Conservation (phyloP, 2,888 invertebrate genomes). For the Catonia carolina region DNA sequence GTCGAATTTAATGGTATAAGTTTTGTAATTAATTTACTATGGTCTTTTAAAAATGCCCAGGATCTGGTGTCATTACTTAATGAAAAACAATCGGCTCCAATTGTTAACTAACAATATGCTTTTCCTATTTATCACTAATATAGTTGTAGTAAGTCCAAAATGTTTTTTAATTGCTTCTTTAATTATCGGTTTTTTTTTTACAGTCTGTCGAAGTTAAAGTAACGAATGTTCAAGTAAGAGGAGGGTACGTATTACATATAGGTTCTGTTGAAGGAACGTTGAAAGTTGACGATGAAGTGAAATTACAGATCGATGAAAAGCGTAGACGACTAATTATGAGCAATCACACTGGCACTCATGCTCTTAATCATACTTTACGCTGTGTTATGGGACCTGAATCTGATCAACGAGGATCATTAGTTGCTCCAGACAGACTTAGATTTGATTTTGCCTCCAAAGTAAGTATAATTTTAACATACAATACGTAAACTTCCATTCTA, state of each 20-base stretch:
- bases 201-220: conserved; percentile 81
- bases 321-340: conserved; percentile 92
- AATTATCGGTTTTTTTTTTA: too few relatives aligned
- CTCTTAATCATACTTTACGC: conserved; percentile 88
- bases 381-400: conserved; percentile 84
- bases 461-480: conserved; percentile 6
- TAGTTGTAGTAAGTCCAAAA: too few relatives aligned
- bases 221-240: conserved; percentile 80
- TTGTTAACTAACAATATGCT: too few relatives aligned
- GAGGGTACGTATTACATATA: conserved; percentile 91
- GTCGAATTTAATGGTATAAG: too few relatives aligned
- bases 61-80: too few relatives aligned
- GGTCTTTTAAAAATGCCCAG: too few relatives aligned
- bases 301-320: conserved; percentile 72
- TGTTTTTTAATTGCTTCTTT: too few relatives aligned
- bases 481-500: too few relatives aligned
- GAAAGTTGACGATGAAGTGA: conserved; percentile 76
- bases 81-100: too few relatives aligned
- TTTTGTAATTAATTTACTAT: too few relatives aligned
- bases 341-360: conserved; percentile 97
- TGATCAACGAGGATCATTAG: conserved; percentile 94
- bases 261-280: conserved; percentile 78
- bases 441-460: conserved; percentile 91
- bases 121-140: too few relatives aligned
- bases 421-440: conserved; percentile 91